Conservation (phyloP, 2,888 invertebrate genomes). For the Syrphus vitripennis region DNA sequence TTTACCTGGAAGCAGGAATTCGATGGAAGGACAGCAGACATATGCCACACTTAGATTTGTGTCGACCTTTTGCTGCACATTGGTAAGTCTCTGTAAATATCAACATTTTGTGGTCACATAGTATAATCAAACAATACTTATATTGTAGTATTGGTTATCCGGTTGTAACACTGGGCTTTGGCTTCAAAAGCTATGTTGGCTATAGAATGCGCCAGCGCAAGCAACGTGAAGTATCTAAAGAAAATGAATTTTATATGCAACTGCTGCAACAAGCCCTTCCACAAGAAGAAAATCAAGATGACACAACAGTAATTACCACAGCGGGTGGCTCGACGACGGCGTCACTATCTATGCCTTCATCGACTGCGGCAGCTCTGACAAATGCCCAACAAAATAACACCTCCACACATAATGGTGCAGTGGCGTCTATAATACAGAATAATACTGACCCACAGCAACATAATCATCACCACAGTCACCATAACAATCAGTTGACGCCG, state of each 20-base stretch:
- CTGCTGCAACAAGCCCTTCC: constrained; percentile 95
- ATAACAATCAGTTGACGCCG: constrained; percentile 57
- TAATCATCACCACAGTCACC: constrained; percentile 62
- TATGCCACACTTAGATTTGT: constrained; percentile 93
- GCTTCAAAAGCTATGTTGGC: constrained; percentile 95
- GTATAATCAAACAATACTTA: not conserved
- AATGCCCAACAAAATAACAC: constrained; percentile 52
- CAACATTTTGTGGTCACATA: not conserved
- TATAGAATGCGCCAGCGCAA: constrained; percentile 94
- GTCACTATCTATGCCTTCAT: constrained; percentile 64
- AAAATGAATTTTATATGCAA: constrained; percentile 97
- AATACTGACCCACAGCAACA: constrained; percentile 62
- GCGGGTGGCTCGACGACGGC: constrained; percentile 50
- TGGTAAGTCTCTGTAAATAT: constrained; percentile 84
- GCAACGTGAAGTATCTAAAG: constrained; percentile 95
- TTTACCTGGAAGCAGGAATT: constrained; percentile 96
- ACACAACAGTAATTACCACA: constrained; percentile 63
- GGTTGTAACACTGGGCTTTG: constrained; percentile 96
- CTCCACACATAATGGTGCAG: constrained; percentile 62
- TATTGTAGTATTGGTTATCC: constrained; percentile 95
- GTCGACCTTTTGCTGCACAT: constrained; percentile 97
- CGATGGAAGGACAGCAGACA: constrained; percentile 91
- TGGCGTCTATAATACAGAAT: constrained; percentile 42
- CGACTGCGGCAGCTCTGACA: constrained; percentile 69
- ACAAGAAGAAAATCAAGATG: constrained; percentile 80